Evolutionary conservation across 92 coral and sea anemone species (phyloP), one percentile per base, ranked within the genome.

Genomic region (Ricordea florida): DNA sequence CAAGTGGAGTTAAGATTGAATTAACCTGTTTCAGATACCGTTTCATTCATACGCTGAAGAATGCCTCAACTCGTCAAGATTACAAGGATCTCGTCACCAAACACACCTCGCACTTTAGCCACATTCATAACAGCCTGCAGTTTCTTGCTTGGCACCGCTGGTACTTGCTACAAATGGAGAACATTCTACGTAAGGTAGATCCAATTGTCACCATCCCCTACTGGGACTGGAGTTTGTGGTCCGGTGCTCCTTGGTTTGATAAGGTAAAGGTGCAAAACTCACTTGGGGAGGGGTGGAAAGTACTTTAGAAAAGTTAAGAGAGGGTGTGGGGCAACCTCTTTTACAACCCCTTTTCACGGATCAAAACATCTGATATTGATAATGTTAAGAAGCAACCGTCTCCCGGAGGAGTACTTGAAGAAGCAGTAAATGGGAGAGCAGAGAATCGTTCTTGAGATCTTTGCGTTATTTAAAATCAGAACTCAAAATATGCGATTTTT

Each of bases 61-160:
- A 65, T 27, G 92, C 80, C 28, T 76, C 90, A 2, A 29, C 76
- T 5, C 61, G 57, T 20, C 40, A 55, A 63, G 86, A 75, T 45
- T 87, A 82, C 78, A 66, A 78, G 18, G 36, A 21, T 17, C 85
- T 90, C 17, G 80, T 90, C 21, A 83, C 72, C 27, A 47, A 27
- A 10, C 96, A 90, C 67, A 80, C 91, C 10, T 74, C 29, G 10
- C 45, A 73, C 36, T 90, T 90, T 65, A 46, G 57, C 10, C 51
- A 41, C 37, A 83, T 83, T 35, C 88, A 83, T 31, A 78, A 70
- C 61, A 29, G 14, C 27, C 52, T 47, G 48, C 92, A 90, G 72
- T 90, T 90, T 44, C 92, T 90, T 29, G 87, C 92, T 9, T 90
- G 96, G 96, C 96, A 90, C 43, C 86, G 96, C 14, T 83, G 84